Conservation (phyloP, 2,888 invertebrate species). For the Agonopterix arenella region DNA sequence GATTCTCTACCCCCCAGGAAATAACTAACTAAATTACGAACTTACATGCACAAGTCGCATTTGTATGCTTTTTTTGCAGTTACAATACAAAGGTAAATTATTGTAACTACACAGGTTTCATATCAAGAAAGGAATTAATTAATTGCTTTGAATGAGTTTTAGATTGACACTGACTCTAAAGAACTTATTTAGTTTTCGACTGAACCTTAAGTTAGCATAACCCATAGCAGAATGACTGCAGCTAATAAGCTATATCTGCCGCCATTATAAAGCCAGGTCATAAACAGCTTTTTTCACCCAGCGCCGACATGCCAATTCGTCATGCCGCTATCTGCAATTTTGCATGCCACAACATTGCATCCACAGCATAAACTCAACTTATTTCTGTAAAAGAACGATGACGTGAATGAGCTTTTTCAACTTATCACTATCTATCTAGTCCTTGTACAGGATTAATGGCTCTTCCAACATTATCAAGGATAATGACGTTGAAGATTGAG, state of each 20-base stretch:
- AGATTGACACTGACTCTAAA: no score
- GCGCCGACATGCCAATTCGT: constrained; percentile 21
- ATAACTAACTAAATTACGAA: constrained; percentile 7
- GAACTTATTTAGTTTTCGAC: no score
- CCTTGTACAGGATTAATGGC: constrained; percentile 22
- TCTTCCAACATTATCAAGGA: constrained; percentile 15
- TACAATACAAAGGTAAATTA: neutral
- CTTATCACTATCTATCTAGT: constrained; percentile 14
- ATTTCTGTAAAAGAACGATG: constrained; percentile 16
- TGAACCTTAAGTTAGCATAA: no score
- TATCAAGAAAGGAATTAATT: no score
- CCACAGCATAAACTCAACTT: constrained; percentile 5
- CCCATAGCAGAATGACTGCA: no score
- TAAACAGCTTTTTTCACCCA: constrained; percentile 1
- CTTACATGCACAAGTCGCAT: no score
- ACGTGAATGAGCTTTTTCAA: constrained; percentile 4
- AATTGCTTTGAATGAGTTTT: no score
- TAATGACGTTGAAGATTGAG: constrained; percentile 16
- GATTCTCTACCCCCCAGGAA: constrained; percentile 19
- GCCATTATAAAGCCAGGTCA: no score
- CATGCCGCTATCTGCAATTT: constrained; percentile 46
- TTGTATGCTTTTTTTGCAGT: constrained; percentile 1
- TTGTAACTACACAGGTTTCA: no score
- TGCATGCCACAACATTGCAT: constrained; percentile 35
- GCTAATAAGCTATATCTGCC: no score